Percentiles rank a stretch among this genome's conserved stretches.
Conservation (phyloP, 1,140 invertebrate genomes). For the Diachasmimorpha longicaudata region DNA sequence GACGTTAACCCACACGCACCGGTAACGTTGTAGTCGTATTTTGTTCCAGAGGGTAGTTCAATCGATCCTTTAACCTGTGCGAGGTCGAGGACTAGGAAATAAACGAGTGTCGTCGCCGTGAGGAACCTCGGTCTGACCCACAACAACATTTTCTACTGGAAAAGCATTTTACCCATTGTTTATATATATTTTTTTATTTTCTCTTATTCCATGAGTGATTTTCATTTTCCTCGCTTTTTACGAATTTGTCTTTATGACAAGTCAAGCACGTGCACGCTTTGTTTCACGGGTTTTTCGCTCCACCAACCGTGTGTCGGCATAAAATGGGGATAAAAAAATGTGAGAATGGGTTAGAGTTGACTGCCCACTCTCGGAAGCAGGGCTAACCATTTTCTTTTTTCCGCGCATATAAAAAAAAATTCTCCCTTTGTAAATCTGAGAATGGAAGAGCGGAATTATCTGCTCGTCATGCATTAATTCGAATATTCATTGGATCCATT, state of each 20-base stretch:
- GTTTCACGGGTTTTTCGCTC: not conserved
- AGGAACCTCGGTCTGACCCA: not conserved
- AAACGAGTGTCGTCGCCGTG: slow-evolving; percentile 1
- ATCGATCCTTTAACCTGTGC: slow-evolving; percentile 15
- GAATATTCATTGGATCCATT: not conserved
- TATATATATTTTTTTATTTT: not conserved
- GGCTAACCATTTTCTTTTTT: not conserved
- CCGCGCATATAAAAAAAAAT: not conserved
- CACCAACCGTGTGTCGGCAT: not conserved
- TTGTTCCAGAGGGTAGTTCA: not conserved
- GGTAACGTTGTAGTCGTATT: not conserved
- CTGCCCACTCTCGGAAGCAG: not conserved
- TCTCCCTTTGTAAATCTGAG: not conserved
- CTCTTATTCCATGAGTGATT: not conserved
- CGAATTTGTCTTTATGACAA: not conserved
- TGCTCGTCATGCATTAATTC: not conserved
- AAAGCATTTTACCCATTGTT: not conserved
- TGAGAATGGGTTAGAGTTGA: not conserved
- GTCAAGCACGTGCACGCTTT: not conserved
- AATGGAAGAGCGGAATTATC: not conserved
- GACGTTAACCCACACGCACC: not conserved
- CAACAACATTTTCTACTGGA: not conserved
- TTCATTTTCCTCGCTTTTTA: not conserved
- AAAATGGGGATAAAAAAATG: not conserved
- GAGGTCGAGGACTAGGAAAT: slow-evolving; percentile 23